Base-by-base conservation (phyloP, 2,797 vertebrate species). In the Poeciliopsis gracilis region DNA sequence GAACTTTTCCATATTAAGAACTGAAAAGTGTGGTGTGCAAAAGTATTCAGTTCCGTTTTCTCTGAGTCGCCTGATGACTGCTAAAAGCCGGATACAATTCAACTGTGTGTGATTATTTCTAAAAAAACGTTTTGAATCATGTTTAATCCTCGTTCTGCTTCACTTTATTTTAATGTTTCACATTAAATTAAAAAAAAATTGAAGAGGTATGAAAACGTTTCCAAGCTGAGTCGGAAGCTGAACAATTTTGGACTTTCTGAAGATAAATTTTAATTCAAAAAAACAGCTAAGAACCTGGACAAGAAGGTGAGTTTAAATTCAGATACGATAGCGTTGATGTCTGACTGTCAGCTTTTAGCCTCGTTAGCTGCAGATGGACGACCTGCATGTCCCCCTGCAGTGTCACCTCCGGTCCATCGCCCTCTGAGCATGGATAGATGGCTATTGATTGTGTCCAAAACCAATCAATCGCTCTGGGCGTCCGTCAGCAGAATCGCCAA, bases 401-500 rank as follows among this genome's bases (percentile, higher is more conserved):
- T 72, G n/a, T 10, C 70, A 49, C 36, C 36, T 41, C 23, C 5
- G 0, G 38, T 25, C 66, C 66, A 69, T 41, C 38, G 0, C 23
- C 57, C 66, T 69, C 47, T 47, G 30, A 36, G n/a, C 16, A 12
- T 36, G 38, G 33, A 36, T 67, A 38, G 23, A 36, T 38, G 20
- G 12, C 9, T 3, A 59, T 41, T 4, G 16, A 47, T 71, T 80
- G 23, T 41, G 33, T 38, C 41, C 9, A 36, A n/a, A 55, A 57
- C 55, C 25, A 51, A 57, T 41, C 8, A n/a, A 73, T 57, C 20
- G 38, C 9, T 53, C 25, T 72, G 36, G 6, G 51, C n/a, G 23
- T 61, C 16, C 33, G 49, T 61, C 28, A 73, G 77, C 46, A 57
- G 23, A 72, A 12, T 23, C 47, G 30, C 53, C 76, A 71, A 67